Conservation (phyloP, 2,113 vertebrate species). For the Ceratotherium simum region DNA sequence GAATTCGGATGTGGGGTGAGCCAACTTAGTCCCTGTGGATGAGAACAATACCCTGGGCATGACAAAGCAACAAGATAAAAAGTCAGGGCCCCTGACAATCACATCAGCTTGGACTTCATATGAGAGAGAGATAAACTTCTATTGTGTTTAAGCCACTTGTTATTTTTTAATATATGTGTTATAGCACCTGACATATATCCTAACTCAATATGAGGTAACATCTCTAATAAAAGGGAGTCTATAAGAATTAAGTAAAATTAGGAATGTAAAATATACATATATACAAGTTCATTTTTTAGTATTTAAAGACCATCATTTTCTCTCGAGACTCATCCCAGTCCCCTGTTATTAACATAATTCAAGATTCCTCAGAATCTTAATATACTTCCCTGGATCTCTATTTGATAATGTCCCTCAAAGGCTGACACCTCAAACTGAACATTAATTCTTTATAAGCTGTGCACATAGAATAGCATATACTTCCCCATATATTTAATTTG, state of each 20-base stretch:
- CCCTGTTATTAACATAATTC: not conserved
- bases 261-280: not conserved
- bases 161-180: not conserved
- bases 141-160: not conserved
- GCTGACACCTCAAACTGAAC: not conserved
- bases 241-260: slow-evolving; percentile 40
- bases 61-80: not conserved
- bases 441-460: slow-evolving; percentile 25
- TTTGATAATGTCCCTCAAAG: not conserved
- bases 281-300: not conserved
- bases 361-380: not conserved
- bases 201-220: not conserved
- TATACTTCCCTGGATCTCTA: not conserved
- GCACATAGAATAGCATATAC: not conserved
- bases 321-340: not conserved
- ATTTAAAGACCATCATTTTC: slow-evolving; percentile 24
- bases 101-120: not conserved
- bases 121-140: slow-evolving; percentile 1
- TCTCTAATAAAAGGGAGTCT: not conserved
- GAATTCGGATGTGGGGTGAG: not conserved
- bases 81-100: not conserved
- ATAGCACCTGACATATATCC: not conserved
- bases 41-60: not conserved
- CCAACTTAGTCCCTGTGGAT: not conserved
- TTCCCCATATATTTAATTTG: not conserved